These are phyloP conservation scores for Drosophila quinaria DNA, from an alignment of 2,888 invertebrate genomes.

Conservation along the genomic window DNA sequence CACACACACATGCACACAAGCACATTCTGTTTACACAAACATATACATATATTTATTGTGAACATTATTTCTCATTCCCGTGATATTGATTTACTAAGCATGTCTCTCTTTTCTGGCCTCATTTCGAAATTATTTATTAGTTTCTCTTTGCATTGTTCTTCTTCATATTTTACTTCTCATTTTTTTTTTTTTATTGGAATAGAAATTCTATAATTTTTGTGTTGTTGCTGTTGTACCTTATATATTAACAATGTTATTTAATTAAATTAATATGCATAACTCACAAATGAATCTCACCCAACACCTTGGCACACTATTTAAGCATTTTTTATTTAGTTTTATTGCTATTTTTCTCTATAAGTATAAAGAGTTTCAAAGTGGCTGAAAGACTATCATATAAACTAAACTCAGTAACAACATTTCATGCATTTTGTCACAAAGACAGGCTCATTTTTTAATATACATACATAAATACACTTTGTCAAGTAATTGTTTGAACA, in stretches of 20 bases:
- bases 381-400: background rate
- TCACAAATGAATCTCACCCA: background rate
- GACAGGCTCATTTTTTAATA: conserved; percentile 4
- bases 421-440: conserved; percentile 36
- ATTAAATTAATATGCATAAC: conserved; percentile 7
- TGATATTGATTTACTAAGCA: conserved; percentile 29
- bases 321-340: background rate
- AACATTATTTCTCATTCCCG: background rate
- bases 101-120: conserved; percentile 12
- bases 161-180: too few species aligned
- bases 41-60: conserved; percentile 17
- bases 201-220: conserved; percentile 13
- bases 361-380: background rate
- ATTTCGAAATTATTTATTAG: conserved; percentile 36
- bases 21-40: conserved; percentile 10
- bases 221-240: conserved; percentile 27
- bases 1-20: conserved; percentile 7
- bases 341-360: background rate
- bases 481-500: background rate
- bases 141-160: conserved; percentile 14
- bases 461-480: background rate
- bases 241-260: conserved; percentile 7
- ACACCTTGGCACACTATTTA: conserved; percentile 1
- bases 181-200: conserved; percentile 13
- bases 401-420: conserved; percentile 13